phyloP scores from a whole-genome alignment of 2,888 invertebrate genomes.

The Drosophila monieri region DNA sequence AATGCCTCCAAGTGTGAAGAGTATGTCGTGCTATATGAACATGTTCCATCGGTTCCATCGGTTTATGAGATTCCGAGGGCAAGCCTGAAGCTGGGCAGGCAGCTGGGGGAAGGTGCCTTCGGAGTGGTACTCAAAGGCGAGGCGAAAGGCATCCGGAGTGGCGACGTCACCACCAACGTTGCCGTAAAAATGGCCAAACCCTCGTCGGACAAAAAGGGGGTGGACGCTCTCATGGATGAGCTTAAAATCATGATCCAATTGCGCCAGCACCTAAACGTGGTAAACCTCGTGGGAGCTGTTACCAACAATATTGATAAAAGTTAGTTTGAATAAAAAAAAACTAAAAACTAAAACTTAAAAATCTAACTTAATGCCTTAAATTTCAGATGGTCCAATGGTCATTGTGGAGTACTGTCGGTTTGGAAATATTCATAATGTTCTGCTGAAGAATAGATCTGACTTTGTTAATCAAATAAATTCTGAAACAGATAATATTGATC shows the following conservation, averaged over 20 bases:
- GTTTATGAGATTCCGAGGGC: conserved; percentile 95
- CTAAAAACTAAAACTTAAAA: not conserved
- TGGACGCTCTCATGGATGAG: conserved; percentile 95
- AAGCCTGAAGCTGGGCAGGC: conserved; percentile 89
- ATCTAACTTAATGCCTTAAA: not conserved
- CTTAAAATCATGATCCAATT: conserved; percentile 98
- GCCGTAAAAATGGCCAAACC: conserved; percentile 98
- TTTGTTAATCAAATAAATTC: conserved; percentile 93
- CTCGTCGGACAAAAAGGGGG: conserved; percentile 90
- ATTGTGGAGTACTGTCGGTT: conserved; percentile 97
- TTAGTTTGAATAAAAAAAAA: not conserved
- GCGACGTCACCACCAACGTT: conserved; percentile 90
- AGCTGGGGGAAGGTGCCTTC: conserved; percentile 96
- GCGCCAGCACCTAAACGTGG: conserved; percentile 96
- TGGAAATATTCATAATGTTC: conserved; percentile 95
- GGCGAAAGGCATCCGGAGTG: conserved; percentile 91
- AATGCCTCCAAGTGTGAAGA: conserved; percentile 85
- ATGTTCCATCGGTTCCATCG: too few relatives aligned
- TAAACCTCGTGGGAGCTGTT: conserved; percentile 96
- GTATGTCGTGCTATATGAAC: too few relatives aligned
- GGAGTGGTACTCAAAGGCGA: conserved; percentile 96
- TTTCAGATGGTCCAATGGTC: conserved; percentile 92
- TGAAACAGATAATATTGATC: conserved; percentile 88
- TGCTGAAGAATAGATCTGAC: conserved; percentile 91
- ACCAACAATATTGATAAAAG: conserved; percentile 95